Base-by-base conservation (phyloP, 1,140 invertebrate species). In the Bombus sylvicola region DNA sequence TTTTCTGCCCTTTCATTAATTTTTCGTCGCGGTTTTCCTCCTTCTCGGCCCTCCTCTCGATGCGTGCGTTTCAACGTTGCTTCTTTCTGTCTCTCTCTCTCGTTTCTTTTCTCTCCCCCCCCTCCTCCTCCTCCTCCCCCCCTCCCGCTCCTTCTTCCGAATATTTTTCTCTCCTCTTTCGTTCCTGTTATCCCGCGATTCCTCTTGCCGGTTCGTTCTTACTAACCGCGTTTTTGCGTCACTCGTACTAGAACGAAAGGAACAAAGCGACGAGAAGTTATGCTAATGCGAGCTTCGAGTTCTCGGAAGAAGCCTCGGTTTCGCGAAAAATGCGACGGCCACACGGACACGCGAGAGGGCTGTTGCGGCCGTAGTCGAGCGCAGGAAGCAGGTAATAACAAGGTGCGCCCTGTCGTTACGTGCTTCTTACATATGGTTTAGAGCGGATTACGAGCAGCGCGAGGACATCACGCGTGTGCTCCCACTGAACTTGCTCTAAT, bases 381-480 rank as follows among this genome's bases (percentile, higher is more conserved):
- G 59, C 59, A 74, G 81, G 75, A 78, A 74, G 62, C 47, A 13
- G 72, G 72, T 91, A 87, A 86, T 88, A 85, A 91, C 80, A 89
- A 83, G 84, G 79, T 88, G 82, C 79, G 79, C 68, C 82, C 41
- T 90, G 82, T 79, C 85, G 73, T 83, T 81, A 69, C 75, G 53
- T 62, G 79, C 57, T 87, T 90, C 87, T 90, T 87, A 86, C 89
- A 87, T 88, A 88, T 80, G 85, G 85, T 89, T 86, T 76, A 86
- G 75, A 62, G 53, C 59, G 87, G 83, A 91, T 88, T 91, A 86
- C 86, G 77, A 83, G 12, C 62, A 39, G 73, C 12, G 53, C 53
- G 84, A 62, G n/a, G 79, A 85, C 84, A 81, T 85, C 79, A 75
- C 76, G 66, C 79, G 59, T 53, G 78, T 62, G 78, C 59, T 39